Base-by-base conservation (phyloP, 1,140 invertebrate species). In the Drosophila aff. region DNA sequence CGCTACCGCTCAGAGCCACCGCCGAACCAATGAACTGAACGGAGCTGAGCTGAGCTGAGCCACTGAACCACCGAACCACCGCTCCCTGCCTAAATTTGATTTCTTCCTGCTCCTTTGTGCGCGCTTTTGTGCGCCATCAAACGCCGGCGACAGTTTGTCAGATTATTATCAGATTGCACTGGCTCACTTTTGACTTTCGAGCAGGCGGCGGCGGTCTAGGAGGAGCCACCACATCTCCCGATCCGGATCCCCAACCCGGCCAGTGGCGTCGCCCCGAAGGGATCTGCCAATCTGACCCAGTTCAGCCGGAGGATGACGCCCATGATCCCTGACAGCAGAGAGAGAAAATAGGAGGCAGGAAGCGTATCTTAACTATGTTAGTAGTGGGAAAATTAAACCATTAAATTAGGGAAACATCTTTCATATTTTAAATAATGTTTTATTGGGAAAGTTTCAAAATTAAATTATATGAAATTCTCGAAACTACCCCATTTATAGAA, bases 141-240 rank as follows among this genome's bases (percentile, higher is more conserved):
- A 89, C 84, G 84, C 86, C 82, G 82, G 80, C 90, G 90, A 92
- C 90, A 92, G 90, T 92, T 92, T 92, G 90, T 92, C 90, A 92
- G 90, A 92, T 92, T 92, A 84, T 92, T 92, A 92, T 92, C 90
- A 81, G 85, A 92, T 90, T 92, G 90, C 85, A 92, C 83, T 92
- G 87, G 75, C 86, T 91, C 87, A 90, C 85, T 90, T 90, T 90
- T 90, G 85, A 90, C 85, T 90, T 90, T 89, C 68, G 68, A 69
- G 60, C 74, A 66, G 52, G 66, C 69, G 58, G 52, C 41, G 60
- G 75, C 63, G 74, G 65, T 80, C 69, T 80, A 80, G 78, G 50
- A 80, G 69, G 52, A 77, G 74, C 74, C 63, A 52, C 49, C 49
- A 33, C 26, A 31, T 13, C n/a, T 49, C 40, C 41, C 40, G 44